Percentiles rank a stretch among this genome's conserved stretches.
Evolutionary conservation across 2,797 vertebrate genomes (phyloP).

Genomic region (Tragelaphus oryx): DNA sequence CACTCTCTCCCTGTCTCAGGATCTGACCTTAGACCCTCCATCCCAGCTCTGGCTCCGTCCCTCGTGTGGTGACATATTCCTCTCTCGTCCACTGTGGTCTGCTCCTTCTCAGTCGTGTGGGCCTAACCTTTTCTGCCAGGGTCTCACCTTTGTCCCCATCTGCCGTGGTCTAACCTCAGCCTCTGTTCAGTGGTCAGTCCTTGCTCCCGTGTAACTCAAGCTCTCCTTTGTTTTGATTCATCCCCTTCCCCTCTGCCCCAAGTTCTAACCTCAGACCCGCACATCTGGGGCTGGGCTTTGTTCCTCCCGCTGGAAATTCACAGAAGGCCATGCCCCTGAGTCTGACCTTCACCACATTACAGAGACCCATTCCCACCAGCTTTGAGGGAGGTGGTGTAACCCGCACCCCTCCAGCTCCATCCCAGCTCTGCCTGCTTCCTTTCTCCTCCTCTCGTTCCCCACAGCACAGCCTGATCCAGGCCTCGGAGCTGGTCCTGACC

Average conservation of each 20-base stretch:
- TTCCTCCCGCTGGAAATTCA: background rate
- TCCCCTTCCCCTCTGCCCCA: background rate
- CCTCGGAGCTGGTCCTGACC: slow-evolving; percentile 62
- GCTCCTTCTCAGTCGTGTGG: background rate
- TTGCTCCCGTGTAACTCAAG: accelerated
- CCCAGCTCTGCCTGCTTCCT: background rate
- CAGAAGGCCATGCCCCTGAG: background rate
- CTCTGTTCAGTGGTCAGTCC: background rate
- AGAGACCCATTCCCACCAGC: background rate
- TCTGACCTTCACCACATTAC: background rate
- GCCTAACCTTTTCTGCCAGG: background rate
- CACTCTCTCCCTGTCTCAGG: background rate
- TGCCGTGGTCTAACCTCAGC: background rate
- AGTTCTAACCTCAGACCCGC: background rate
- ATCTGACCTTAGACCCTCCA: background rate
- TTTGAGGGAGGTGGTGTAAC: too few relatives aligned
- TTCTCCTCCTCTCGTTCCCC: background rate
- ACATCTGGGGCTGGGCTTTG: background rate
- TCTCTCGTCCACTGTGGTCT: background rate
- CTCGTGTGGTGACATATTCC: background rate
- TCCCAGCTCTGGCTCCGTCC: background rate
- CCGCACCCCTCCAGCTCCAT: too few relatives aligned
- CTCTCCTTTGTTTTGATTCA: accelerated
- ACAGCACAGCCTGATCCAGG: slow-evolving; percentile 78
- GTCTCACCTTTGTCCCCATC: background rate